Evolutionary conservation across 2,113 vertebrate species (phyloP).

Genomic region (Callospermophilus lateralis): DNA sequence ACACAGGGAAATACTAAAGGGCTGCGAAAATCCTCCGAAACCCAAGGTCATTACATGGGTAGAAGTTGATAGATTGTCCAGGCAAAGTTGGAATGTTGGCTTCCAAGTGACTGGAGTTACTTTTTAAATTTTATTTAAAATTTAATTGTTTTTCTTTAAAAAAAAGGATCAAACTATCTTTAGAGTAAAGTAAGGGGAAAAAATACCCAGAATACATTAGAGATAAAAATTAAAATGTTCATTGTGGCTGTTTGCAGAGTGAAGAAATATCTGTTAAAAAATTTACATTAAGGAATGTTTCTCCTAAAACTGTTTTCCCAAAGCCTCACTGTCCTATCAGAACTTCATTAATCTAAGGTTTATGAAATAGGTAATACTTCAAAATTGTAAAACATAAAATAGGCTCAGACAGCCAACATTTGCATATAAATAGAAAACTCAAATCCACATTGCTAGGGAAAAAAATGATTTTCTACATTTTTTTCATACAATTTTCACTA

Average conservation of each 20-base stretch:
- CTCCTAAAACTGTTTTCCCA: not conserved
- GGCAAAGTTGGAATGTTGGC: not conserved
- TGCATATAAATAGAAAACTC: constrained; percentile 83
- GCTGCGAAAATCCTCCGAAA: too few relatives aligned
- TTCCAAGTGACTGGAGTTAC: not conserved
- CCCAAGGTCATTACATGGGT: not conserved
- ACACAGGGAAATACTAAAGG: not conserved
- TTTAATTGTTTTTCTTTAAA: constrained; percentile 22
- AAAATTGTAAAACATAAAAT: constrained; percentile 65
- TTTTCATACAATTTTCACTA: constrained; percentile 77
- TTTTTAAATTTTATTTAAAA: not conserved
- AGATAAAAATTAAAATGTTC: constrained; percentile 58
- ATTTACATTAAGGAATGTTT: not conserved
- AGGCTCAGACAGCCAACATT: constrained; percentile 63
- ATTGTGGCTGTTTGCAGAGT: not conserved
- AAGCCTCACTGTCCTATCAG: not conserved
- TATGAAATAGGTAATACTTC: constrained; percentile 72
- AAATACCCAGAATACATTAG: not conserved
- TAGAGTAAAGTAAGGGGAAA: not conserved
- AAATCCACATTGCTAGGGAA: constrained; percentile 36
- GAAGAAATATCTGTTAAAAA: constrained; percentile 7
- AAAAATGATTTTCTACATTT: constrained; percentile 78
- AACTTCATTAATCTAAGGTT: constrained; percentile 71
- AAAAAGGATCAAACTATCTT: not conserved
- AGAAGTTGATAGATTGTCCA: not conserved